A percentile compares a stretch with the other conserved stretches of the same genome.
Evolutionary conservation across 2,888 invertebrate species (phyloP).

Genomic region (Ephialtes manifestator): DNA sequence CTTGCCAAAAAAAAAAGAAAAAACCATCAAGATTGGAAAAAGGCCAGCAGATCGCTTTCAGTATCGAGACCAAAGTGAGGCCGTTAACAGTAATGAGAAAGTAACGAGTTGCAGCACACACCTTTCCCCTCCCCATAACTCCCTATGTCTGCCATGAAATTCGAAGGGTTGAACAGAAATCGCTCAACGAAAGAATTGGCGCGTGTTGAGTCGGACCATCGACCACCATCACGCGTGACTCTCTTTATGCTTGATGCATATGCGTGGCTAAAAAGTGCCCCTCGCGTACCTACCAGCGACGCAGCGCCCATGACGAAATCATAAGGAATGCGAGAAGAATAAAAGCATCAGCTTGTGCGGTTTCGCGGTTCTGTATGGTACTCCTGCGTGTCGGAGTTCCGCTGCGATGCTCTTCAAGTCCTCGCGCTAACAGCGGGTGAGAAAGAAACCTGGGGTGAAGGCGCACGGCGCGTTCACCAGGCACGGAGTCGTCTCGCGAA

Average conservation of each 20-base stretch:
- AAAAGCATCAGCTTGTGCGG: conserved; percentile 35
- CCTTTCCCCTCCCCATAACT: too few species aligned
- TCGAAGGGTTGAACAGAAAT: conserved; percentile 3
- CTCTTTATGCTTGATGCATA: conserved; percentile 18
- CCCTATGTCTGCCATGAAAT: neutral
- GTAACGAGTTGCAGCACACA: neutral
- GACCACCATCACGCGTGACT: conserved; percentile 44
- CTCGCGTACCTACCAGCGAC: neutral
- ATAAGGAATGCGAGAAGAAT: conserved; percentile 19
- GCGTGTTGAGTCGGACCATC: conserved; percentile 32
- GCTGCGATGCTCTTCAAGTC: neutral
- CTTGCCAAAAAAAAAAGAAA: neutral
- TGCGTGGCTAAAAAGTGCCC: neutral
- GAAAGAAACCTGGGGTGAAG: conserved; percentile 37
- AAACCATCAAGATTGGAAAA: conserved; percentile 4
- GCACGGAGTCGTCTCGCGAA: neutral
- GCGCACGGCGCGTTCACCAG: neutral
- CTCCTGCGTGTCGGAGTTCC: neutral
- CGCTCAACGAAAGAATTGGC: conserved; percentile 24
- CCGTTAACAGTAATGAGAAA: conserved; percentile 7
- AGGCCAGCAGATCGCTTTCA: too few species aligned
- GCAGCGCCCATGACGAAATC: conserved; percentile 36
- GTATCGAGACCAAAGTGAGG: too few species aligned
- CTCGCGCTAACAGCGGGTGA: conserved; percentile 48
- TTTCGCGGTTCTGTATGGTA: conserved; percentile 33